Base-by-base conservation (phyloP, 2,797 vertebrate genomes). In the Moxostoma hubbsi region DNA sequence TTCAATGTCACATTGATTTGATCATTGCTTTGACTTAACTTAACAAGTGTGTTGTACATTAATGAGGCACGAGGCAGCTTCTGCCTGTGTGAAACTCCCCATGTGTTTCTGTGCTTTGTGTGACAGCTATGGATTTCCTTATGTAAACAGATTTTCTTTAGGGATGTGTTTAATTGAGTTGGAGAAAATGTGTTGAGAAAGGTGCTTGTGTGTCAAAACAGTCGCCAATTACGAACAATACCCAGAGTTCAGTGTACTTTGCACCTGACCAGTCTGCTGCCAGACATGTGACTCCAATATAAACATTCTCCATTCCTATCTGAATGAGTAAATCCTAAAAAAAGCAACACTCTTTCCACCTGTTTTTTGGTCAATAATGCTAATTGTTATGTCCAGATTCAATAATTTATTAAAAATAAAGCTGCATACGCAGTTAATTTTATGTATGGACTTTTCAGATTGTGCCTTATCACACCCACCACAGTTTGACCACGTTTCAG, bases 51-150 rank as follows among this genome's bases (percentile, higher is more conserved):
- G n/a, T 73, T 46, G 53, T 50, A 18, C 73, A 47, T 62, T 77
- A 50, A 51, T 62, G 64, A 68, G 7, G 2, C 54, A 49, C 54
- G 24, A 45, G 2, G 16, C 54, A 43, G 43, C 15, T 9, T 49
- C 75, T 18, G 47, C 13, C 51, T 65, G 65, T 72, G 66, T 79
- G 68, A 53, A 78, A 63, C 59, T 68, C 54, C 43, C 62, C 66
- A 55, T 47, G 1, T 70, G n/a, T 65, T 54, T 67, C 73, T 73
- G 9, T 65, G 24, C 75, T 62, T 45, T 36, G 36, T 68, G 63
- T 73, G 76, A 84, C 81, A 63, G 80, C 62, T 84, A 75, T 82
- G 46, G 84, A 85, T 86, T 85, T 82, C 15, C 16, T 24, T 45
- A 58, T 55, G 13, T 61, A 53, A 51, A 51, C 18, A 6, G 66